Percentiles rank a stretch among this genome's conserved stretches.
These are phyloP conservation scores for Spizaetus ornatus DNA, from an alignment of 2,113 vertebrate genomes.

Conservation along the genomic window DNA sequence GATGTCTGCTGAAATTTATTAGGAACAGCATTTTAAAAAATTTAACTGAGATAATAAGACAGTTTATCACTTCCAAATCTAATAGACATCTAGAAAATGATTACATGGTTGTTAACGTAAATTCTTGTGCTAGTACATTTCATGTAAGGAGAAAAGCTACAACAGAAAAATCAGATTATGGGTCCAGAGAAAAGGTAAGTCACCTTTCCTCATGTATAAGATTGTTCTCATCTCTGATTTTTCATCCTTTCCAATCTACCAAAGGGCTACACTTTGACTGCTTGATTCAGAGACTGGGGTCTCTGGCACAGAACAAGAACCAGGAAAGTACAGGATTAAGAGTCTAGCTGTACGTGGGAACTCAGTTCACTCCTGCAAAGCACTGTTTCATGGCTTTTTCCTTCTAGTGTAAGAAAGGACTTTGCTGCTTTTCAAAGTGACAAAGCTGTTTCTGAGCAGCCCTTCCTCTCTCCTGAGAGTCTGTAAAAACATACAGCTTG, in stretches of 20 bases:
- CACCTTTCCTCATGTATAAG: background rate
- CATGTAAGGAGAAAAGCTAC: background rate
- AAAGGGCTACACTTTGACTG: background rate
- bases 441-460: background rate
- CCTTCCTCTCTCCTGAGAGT: background rate
- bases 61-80: background rate
- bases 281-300: background rate
- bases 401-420: background rate
- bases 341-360: background rate
- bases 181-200: background rate
- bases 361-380: background rate
- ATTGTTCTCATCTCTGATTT: background rate
- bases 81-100: background rate
- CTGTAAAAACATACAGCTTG: background rate
- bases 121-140: background rate
- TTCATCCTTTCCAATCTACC: background rate
- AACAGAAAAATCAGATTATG: background rate
- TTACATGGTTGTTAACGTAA: background rate
- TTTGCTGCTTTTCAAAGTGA: background rate
- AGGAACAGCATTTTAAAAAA: background rate
- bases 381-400: background rate
- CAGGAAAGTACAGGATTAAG: background rate
- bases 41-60: background rate
- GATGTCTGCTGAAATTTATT: background rate
- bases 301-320: background rate